phyloP scores from a whole-genome alignment of 2,113 vertebrate genomes.

The Scartelaos histophorus region DNA sequence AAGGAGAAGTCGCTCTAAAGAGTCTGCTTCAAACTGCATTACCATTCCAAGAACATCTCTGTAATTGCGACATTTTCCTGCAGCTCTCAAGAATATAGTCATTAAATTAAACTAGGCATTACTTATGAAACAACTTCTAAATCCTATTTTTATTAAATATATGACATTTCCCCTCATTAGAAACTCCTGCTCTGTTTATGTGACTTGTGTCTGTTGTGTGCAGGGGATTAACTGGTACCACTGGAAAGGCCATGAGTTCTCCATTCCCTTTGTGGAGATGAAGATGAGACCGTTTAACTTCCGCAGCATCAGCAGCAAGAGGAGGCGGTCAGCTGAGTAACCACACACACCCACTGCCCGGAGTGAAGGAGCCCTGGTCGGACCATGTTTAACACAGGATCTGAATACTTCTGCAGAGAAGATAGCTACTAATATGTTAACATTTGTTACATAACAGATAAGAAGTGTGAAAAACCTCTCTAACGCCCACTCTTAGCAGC shows the following conservation, averaged over 20 bases:
- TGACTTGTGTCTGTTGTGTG: slow-evolving; percentile 8
- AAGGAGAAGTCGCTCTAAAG: not conserved
- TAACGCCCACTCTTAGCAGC: slow-evolving; percentile 13
- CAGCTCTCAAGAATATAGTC: slow-evolving; percentile 1
- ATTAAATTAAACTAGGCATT: slow-evolving; percentile 14
- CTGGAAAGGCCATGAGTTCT: slow-evolving; percentile 98
- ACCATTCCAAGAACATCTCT: slow-evolving; percentile 11
- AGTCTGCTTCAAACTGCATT: slow-evolving; percentile 9
- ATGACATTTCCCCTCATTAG: slow-evolving; percentile 9
- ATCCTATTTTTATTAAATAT: not conserved
- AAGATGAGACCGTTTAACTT: slow-evolving; percentile 94
- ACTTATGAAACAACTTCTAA: slow-evolving; percentile 6
- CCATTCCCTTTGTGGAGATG: slow-evolving; percentile 98
- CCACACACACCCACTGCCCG: slow-evolving; percentile 27
- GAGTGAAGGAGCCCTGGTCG: slow-evolving; percentile 46
- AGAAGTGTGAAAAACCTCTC: not conserved
- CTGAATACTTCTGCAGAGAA: slow-evolving; percentile 34
- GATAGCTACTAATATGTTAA: slow-evolving; percentile 46
- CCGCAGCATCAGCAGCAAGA: slow-evolving; percentile 83
- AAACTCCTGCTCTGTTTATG: not conserved
- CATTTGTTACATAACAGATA: slow-evolving; percentile 23
- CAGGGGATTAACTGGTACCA: slow-evolving; percentile 99
- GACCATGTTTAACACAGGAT: slow-evolving; percentile 30
- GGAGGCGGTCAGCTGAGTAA: slow-evolving; percentile 87
- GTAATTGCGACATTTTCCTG: slow-evolving; percentile 17